Percentiles rank a stretch among this genome's conserved stretches.
Conservation (phyloP, 1,140 invertebrate genomes). For the Polyergus mexicanus region DNA sequence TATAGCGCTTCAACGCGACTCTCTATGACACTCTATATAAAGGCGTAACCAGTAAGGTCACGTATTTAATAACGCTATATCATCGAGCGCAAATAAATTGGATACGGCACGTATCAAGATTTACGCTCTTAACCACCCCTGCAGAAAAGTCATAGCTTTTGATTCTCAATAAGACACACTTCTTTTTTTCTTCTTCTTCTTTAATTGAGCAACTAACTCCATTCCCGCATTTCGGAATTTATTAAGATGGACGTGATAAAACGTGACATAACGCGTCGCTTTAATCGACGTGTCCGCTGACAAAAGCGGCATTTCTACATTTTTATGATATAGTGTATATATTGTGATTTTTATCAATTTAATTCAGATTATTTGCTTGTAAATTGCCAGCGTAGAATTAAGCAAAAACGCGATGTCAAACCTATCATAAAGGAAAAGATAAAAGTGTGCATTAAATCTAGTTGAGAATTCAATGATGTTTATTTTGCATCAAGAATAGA, state of each 20-base stretch:
- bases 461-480: no score
- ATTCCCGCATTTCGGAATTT: not conserved
- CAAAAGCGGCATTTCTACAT: not conserved
- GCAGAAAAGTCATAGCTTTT: slow-evolving; percentile 31
- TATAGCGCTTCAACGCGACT: slow-evolving; percentile 35
- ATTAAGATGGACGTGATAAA: slow-evolving; percentile 34
- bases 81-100: slow-evolving; percentile 71
- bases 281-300: slow-evolving; percentile 9
- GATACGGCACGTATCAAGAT: slow-evolving; percentile 74
- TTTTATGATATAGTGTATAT: not conserved
- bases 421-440: not conserved
- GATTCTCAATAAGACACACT: slow-evolving; percentile 47
- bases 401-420: not conserved
- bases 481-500: no score
- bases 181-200: slow-evolving; percentile 40
- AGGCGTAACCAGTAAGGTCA: slow-evolving; percentile 58
- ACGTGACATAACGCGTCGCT: slow-evolving; percentile 19
- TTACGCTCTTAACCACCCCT: slow-evolving; percentile 56
- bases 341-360: slow-evolving; percentile 1
- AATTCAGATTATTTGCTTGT: not conserved
- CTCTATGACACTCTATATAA: slow-evolving; percentile 41
- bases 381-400: slow-evolving; percentile 3
- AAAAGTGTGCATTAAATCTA: slow-evolving; percentile 29
- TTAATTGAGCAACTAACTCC: slow-evolving; percentile 20
- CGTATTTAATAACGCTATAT: slow-evolving; percentile 75